Percentiles rank a stretch among this genome's conserved stretches.
These are phyloP conservation scores for Syngnathus acus DNA, from an alignment of 2,797 vertebrate genomes.

Conservation along the genomic window DNA sequence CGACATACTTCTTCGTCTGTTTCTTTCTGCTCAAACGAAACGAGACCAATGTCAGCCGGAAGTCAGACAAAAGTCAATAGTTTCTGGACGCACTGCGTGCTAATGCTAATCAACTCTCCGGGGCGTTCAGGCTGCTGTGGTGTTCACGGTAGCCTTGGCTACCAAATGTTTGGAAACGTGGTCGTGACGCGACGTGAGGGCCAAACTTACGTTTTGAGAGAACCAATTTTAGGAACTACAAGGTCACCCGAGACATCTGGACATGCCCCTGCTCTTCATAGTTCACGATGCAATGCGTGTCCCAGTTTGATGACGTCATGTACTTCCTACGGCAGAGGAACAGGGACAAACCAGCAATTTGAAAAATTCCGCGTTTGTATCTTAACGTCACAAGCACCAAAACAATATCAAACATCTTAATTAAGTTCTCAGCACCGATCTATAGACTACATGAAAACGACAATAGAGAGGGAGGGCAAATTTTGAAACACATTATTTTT, in stretches of 20 bases:
- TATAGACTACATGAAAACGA: too few relatives aligned
- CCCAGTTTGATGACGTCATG: not conserved
- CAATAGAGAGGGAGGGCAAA: too few relatives aligned
- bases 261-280: not conserved
- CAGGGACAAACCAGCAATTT: not conserved
- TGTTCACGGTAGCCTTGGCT: not conserved
- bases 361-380: too few relatives aligned
- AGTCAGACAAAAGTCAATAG: not conserved
- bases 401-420: too few relatives aligned
- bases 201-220: not conserved
- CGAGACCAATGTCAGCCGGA: not conserved
- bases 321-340: not conserved
- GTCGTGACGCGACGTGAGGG: not conserved
- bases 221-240: not conserved
- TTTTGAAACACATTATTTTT: too few relatives aligned
- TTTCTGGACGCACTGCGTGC: not conserved
- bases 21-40: not conserved
- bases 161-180: too few relatives aligned
- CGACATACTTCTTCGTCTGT: slow-evolving; percentile 58
- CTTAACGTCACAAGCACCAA: not conserved
- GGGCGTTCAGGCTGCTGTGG: not conserved
- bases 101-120: not conserved
- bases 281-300: not conserved
- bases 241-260: not conserved
- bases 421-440: too few relatives aligned